phyloP scores from a whole-genome alignment of 2,797 vertebrate genomes.

The Pteropus rufus region DNA sequence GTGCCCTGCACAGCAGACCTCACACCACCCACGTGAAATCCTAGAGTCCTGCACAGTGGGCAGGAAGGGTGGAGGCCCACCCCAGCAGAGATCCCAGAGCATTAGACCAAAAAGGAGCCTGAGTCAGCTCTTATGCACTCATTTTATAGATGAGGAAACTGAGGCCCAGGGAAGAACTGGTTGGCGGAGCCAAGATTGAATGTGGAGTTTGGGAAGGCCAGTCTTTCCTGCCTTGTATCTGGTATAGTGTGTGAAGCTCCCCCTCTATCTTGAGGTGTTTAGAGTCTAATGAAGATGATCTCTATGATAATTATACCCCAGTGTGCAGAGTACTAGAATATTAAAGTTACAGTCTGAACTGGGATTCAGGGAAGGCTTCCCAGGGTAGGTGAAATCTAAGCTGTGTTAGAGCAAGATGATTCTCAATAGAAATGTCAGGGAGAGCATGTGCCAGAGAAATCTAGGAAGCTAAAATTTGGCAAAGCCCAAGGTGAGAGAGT shows the following conservation, averaged over 20 bases:
- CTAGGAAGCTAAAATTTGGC: background rate
- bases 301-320: background rate
- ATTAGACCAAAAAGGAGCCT: background rate
- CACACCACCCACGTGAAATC: rapidly evolving
- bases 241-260: background rate
- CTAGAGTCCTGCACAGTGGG: rapidly evolving
- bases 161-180: background rate
- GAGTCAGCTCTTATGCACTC: background rate
- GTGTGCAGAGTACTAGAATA: background rate
- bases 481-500: background rate
- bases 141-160: background rate
- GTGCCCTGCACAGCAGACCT: rapidly evolving
- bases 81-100: background rate
- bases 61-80: background rate
- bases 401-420: background rate
- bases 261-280: background rate
- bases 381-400: background rate
- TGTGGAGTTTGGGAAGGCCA: background rate
- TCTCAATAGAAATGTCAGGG: background rate
- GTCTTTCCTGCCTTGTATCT: background rate
- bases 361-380: background rate
- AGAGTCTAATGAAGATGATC: background rate
- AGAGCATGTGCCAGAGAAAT: background rate
- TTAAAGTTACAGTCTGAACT: background rate
- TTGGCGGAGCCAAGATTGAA: background rate